Base-by-base conservation (phyloP, 2,888 invertebrate species). In the Eudasyphora cyanicolor region DNA sequence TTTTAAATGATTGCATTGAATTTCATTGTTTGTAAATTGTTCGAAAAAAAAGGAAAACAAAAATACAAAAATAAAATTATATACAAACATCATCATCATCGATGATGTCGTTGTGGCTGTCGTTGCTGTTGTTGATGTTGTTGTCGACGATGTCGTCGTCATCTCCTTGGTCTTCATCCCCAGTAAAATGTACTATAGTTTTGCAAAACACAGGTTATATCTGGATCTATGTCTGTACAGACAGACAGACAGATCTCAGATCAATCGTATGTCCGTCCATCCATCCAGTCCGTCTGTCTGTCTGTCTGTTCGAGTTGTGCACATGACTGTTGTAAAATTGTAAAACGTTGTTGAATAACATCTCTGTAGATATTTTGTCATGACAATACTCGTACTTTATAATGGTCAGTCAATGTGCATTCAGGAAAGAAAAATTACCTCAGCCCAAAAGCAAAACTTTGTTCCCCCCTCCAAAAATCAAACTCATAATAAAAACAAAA, bases 1-100 rank as follows among this genome's bases (percentile, higher is more conserved):
- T 90, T 77, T 90, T 89, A 90, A 90, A 87, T 89, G 88, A 89
- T 90, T 90, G 91, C 87, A 90, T 89, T 89, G 89, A 86, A 87
- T 90, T 89, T 89, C 89, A 89, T 90, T 90, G 89, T 89, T 89
- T 89, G 89, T 89, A 89, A 89, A 89, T 89, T 87, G 87, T 86
- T 38, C 67, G 73, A 69, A 38, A 67, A 76, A 1, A 32, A 62
- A 17, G 12, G 2, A 29, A 14, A 29, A 27, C 12, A 60, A 60
- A n/a, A 17, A 35, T 14, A 42, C 54, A 57, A 60, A 60, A 60
- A 60, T 8, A 71, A 29, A 12, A 64, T 67, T 32, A 62, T 29
- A 24, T 62, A 42, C 45, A 74, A 42, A 57, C 60, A 62, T 42
- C 62, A 75, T 45, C 27, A 62, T 42, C 62, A 74, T 60, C 75